Base-by-base conservation (phyloP, 2,113 vertebrate species). In the Irena cyanogastra region DNA sequence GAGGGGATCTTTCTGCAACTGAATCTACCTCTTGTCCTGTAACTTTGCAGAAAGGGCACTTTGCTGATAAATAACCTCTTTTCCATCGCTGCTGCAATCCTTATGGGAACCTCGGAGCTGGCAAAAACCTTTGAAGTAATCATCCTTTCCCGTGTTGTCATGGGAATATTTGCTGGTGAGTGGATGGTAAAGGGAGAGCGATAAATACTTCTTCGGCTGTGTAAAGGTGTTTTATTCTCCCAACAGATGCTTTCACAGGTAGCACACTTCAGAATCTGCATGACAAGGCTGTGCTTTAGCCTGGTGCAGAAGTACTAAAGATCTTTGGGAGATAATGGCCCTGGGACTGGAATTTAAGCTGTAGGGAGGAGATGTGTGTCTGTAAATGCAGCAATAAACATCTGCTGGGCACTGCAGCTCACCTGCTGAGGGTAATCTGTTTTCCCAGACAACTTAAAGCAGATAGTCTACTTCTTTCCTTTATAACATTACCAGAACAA, bases 1-100 rank as follows among this genome's bases (percentile, higher is more conserved):
- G 15, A 19, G 30, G 42, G 49, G 27, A 27, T 82, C 45, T 17
- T 0, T 13, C 41, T 86, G 54, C 37, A n/a, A 8, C 28, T 30
- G 37, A 37, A 21, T 27, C 56, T 16, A 3, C 31, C 63, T 77
- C 63, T 41, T 27, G 18, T 28, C 11, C 23, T 66, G 0, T 13
- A 33, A 13, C 87, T 76, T 66, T 14, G 20, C 96, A 99, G 99
- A 91, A 99, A 99, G 91, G 99, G 99, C 39, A 98, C 99, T 28
- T 96, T 99, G 75, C 98, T 99, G 89, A 98, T 99, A 91, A 99
- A 99, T 97, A 99, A 99, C 93, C 81, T 99, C 78, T 99, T 99
- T 69, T 99, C 99, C 85, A 98, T 99, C 2, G 64, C 96, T 66
- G 98, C 99, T 3, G 99, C 99, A 9, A 17, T 99, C 87, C 97